Conservation (phyloP, 2,113 vertebrate genomes). For the Lipotes vexillifer region DNA sequence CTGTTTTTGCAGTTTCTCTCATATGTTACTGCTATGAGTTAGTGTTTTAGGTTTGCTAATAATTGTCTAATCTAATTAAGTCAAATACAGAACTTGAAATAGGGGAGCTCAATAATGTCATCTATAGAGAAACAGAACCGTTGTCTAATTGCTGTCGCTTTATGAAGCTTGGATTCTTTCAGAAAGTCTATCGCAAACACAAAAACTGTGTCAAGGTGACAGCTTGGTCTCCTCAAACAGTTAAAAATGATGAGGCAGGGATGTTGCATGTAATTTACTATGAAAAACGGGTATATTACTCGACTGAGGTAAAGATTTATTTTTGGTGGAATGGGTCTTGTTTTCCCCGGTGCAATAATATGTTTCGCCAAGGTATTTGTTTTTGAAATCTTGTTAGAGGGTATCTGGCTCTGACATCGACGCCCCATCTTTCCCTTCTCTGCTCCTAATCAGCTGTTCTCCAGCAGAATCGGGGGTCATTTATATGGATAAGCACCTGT, state of each 20-base stretch:
- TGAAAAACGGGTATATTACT: conserved; percentile 57
- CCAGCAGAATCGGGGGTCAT: background rate
- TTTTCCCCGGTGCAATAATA: conserved; percentile 30
- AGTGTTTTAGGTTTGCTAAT: conserved; percentile 70
- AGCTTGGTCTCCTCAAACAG: conserved; percentile 15
- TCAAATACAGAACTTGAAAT: conserved; percentile 38
- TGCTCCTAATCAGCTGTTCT: background rate
- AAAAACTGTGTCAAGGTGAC: conserved; percentile 29
- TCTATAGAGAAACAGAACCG: conserved; percentile 13
- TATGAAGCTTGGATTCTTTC: conserved; percentile 13
- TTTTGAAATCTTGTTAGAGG: conserved; percentile 39
- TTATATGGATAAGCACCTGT: conserved; percentile 62
- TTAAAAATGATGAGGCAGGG: conserved; percentile 6
- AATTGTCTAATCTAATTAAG: conserved; percentile 74
- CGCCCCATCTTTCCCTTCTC: background rate
- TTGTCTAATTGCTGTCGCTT: conserved; percentile 46
- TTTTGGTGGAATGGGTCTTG: conserved; percentile 62
- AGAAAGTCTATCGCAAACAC: conserved; percentile 53
- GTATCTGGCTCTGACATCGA: background rate
- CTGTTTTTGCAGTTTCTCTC: conserved; percentile 38
- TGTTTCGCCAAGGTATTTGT: conserved; percentile 43
- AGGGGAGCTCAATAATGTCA: background rate
- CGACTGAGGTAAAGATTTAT: conserved; percentile 20
- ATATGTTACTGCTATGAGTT: conserved; percentile 57
- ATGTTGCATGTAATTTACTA: background rate